Base-by-base conservation (phyloP, 2,888 invertebrate species). In the Acronicta aceris region DNA sequence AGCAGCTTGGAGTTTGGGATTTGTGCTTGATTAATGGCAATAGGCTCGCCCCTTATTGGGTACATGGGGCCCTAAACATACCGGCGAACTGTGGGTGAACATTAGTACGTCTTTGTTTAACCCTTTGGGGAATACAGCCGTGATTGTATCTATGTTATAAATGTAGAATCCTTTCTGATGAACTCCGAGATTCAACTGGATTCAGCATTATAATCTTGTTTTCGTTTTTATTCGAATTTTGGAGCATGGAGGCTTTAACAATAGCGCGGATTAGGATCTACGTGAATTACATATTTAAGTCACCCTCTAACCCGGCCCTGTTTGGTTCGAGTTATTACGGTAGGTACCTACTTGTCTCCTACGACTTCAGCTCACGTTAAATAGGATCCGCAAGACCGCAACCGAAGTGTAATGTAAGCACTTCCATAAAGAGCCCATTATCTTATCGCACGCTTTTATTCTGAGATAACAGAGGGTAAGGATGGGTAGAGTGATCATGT, bases 131-230 rank as follows among this genome's bases (percentile, higher is more conserved):
- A n/a, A n/a, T n/a, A n/a, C n/a, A n/a, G n/a, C n/a, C n/a, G n/a
- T n/a, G n/a, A n/a, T n/a, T n/a, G n/a, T n/a, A n/a, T n/a, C n/a
- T n/a, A n/a, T n/a, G n/a, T n/a, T n/a, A n/a, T n/a, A n/a, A n/a
- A n/a, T n/a, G n/a, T n/a, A 16, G 33, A 43, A 7, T 40, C 6
- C 12, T 65, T 48, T 42, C 47, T 47, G 33, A 49, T 30, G 45
- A 48, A 51, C 47, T 50, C 13, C 7, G 55, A 60, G 13, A 33
- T 54, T 47, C 43, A 43, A 57, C 33, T 47, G 16, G 48, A 52
- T 71, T 57, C 7, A 21, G 30, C 17, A 38, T 21, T 21, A 45
- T 71, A 72, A 73, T 68, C 68, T 63, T 53, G 56, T 73, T 72
- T 42, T 21, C 38, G 13, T 50, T 41, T 41, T 57, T 33, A 54